Evolutionary conservation across 2,113 vertebrate species (phyloP), one percentile per base, ranked within the genome.

Genomic region (Lampris megalopsis): DNA sequence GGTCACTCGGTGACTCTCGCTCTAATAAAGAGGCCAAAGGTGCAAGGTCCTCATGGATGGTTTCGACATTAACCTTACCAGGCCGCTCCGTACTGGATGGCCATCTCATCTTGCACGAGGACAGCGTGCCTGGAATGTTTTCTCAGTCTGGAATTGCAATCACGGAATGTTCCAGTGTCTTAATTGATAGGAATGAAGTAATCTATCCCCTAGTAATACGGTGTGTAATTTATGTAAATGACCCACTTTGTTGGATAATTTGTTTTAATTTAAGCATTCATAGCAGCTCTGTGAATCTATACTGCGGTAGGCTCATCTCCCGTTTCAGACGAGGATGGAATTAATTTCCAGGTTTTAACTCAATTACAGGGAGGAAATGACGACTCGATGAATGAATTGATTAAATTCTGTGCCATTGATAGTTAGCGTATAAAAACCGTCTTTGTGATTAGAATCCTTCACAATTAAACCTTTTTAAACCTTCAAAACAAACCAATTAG

Each of bases 191-290:
- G 77, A 88, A 93, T 93, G 91, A 91, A 93, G 92, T 88, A 92
- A 92, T 91, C 90, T 91, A 90, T 88, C 85, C 78, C 77, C 83
- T 86, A 53, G 5, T 94, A 94, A 94, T 91, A 82, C 72, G 82
- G 86, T 95, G 92, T 95, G 93, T 94, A 95, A 95, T 95, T 91
- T 94, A 95, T 95, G 94, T 89, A 94, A 94, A 95, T 94, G 92
- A 94, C 75, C 91, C 88, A 92, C 93, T 94, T 94, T 94, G 91
- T 94, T 92, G 88, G 87, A 89, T 94, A 94, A 94, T 94, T 92
- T 93, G 91, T 93, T 93, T 93, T 92, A 92, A 95, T 93, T 92
- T 81, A 86, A 88, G 83, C 83, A 88, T 90, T 91, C 85, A 92
- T 83, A 85, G 81, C 88, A 80, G 85, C 82, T 90, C 86, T 85